These are phyloP conservation scores for Xiphophorus couchianus DNA, from an alignment of 2,113 vertebrate genomes.

Conservation along the genomic window DNA sequence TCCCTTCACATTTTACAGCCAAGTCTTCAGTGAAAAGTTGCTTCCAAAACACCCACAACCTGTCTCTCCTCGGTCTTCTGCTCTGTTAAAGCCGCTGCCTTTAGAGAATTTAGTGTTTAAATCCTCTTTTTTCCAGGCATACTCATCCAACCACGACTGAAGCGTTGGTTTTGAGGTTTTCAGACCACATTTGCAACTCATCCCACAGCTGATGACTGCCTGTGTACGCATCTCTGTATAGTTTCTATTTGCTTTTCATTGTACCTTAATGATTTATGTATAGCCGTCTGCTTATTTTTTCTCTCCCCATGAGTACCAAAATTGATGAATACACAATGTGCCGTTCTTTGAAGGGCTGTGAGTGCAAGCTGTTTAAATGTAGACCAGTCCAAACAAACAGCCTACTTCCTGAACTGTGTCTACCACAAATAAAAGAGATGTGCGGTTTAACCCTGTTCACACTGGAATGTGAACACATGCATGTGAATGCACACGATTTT, in stretches of 20 bases:
- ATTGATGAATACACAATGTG: constrained; percentile 71
- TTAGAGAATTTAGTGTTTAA: constrained; percentile 66
- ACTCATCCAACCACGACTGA: constrained; percentile 38
- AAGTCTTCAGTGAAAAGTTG: constrained; percentile 70
- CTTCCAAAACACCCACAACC: constrained; percentile 66
- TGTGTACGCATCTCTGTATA: constrained; percentile 42
- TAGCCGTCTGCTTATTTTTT: constrained; percentile 70
- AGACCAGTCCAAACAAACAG: constrained; percentile 75
- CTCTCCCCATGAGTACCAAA: constrained; percentile 67
- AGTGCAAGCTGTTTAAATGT: constrained; percentile 71
- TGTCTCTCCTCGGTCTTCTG: constrained; percentile 60
- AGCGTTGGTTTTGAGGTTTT: constrained; percentile 54
- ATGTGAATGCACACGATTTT: constrained; percentile 7
- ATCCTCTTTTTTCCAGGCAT: constrained; percentile 49
- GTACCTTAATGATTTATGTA: constrained; percentile 75
- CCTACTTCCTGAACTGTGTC: constrained; percentile 65
- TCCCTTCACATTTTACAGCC: constrained; percentile 77
- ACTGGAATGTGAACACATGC: constrained; percentile 39
- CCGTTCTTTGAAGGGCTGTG: constrained; percentile 68
- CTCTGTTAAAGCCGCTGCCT: constrained; percentile 62
- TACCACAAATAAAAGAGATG: constrained; percentile 47
- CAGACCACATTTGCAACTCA: constrained; percentile 52
- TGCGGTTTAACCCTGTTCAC: constrained; percentile 44
- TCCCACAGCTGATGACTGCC: constrained; percentile 47
- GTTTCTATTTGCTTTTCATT: constrained; percentile 67